phyloP scores from a whole-genome alignment of 2,888 invertebrate genomes.

The Abrostola tripartita region DNA sequence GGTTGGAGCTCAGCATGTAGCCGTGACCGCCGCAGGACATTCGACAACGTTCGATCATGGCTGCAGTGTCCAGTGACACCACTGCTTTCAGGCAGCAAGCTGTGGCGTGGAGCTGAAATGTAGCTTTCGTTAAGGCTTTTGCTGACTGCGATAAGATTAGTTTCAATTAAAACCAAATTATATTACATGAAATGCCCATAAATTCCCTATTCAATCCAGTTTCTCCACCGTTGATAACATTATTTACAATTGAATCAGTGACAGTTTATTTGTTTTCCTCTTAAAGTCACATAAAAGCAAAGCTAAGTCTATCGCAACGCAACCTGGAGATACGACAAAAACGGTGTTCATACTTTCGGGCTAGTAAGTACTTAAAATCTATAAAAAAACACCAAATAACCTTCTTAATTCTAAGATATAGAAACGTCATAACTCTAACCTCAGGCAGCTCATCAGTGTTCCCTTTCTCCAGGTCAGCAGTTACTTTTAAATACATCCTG shows the following conservation, averaged over 20 bases:
- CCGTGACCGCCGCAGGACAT: slow-evolving; percentile 98
- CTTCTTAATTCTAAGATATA: not conserved
- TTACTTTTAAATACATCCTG: slow-evolving; percentile 93
- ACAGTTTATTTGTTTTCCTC: too few relatives aligned
- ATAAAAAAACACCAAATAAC: too few relatives aligned
- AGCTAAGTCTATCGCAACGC: too few relatives aligned
- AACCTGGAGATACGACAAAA: too few relatives aligned
- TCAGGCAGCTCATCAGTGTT: slow-evolving; percentile 94
- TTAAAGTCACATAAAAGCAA: too few relatives aligned
- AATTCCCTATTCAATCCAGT: not conserved
- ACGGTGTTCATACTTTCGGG: too few relatives aligned
- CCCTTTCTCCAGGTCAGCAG: slow-evolving; percentile 92
- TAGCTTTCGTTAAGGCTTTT: too few relatives aligned
- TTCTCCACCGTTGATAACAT: not conserved
- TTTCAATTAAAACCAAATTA: not conserved
- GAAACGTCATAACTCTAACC: too few relatives aligned
- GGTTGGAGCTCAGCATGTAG: slow-evolving; percentile 95
- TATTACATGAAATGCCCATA: not conserved
- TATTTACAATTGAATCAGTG: too few relatives aligned
- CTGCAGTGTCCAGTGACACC: slow-evolving; percentile 91
- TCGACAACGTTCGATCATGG: slow-evolving; percentile 93
- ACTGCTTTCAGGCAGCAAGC: slow-evolving; percentile 97
- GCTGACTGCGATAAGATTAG: not conserved
- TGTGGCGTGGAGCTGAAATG: slow-evolving; percentile 93
- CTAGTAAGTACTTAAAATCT: too few relatives aligned